These are phyloP conservation scores for Garrulus glandarius DNA, from an alignment of 2,797 vertebrate species.

Conservation along the genomic window DNA sequence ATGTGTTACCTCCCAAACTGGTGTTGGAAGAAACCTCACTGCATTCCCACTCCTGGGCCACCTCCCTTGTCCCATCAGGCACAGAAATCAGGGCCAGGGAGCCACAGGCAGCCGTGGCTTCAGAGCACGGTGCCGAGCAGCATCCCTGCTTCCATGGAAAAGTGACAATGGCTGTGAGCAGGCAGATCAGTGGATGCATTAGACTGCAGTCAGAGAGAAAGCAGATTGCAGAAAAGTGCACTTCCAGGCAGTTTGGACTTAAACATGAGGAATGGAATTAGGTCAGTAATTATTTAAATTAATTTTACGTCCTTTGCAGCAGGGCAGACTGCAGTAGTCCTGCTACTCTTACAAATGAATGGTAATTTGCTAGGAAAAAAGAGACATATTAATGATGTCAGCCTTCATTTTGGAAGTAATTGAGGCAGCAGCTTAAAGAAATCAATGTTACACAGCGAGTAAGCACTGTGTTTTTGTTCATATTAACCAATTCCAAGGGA, in stretches of 20 bases:
- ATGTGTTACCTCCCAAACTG: rapidly evolving
- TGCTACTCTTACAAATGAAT: constrained; percentile 52
- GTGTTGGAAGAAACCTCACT: background rate
- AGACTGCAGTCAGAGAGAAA: background rate
- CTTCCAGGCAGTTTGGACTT: constrained; percentile 32
- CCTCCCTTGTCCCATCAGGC: background rate
- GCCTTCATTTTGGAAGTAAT: constrained; percentile 56
- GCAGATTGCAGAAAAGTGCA: constrained; percentile 23
- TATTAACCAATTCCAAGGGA: constrained; percentile 30
- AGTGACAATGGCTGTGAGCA: background rate
- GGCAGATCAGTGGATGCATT: background rate
- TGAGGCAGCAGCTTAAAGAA: constrained; percentile 63
- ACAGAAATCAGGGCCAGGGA: background rate
- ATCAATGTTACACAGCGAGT: constrained; percentile 61
- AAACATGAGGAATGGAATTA: constrained; percentile 18
- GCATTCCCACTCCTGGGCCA: background rate
- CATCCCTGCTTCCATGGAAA: background rate
- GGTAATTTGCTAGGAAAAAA: constrained; percentile 57
- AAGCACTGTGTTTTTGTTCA: constrained; percentile 47
- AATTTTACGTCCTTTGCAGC: constrained; percentile 44
- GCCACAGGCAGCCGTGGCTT: background rate
- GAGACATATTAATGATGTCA: constrained; percentile 60
- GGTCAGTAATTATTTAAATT: constrained; percentile 60
- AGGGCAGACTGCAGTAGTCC: constrained; percentile 23
- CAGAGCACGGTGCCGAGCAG: background rate